Conservation (phyloP, 1,140 invertebrate genomes). For the Drosophila biarmipes region DNA sequence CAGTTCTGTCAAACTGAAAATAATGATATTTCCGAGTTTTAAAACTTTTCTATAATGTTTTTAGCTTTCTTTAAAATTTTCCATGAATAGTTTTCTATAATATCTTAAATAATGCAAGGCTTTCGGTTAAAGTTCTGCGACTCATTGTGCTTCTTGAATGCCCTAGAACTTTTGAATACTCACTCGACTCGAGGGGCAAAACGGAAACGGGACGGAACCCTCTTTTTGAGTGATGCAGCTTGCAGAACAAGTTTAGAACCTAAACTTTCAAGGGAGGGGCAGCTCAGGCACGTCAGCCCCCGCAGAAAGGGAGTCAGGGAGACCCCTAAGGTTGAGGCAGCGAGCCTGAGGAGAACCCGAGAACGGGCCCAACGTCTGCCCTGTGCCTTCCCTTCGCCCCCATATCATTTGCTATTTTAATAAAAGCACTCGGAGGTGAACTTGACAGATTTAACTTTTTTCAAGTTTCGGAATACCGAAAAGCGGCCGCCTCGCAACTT, state of each 20-base stretch:
- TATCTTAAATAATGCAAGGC: constrained; percentile 1
- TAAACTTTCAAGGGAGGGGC: constrained; percentile 59
- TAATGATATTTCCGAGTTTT: too few species aligned
- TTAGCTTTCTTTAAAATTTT: not conserved
- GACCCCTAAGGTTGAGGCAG: constrained; percentile 1
- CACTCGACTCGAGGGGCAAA: not conserved
- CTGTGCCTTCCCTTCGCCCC: not conserved
- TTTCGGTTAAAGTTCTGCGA: constrained; percentile 47
- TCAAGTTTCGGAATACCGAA: constrained; percentile 79
- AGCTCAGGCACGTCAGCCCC: not conserved
- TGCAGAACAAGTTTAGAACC: constrained; percentile 74
- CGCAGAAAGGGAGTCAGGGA: not conserved
- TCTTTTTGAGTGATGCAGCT: constrained; percentile 48
- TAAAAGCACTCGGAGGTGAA: constrained; percentile 79
- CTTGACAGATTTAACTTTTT: constrained; percentile 82
- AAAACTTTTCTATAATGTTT: not conserved
- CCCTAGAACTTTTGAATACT: constrained; percentile 58
- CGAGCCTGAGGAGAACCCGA: constrained; percentile 37
- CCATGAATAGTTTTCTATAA: not conserved
- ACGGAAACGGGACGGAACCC: not conserved
- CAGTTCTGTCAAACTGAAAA: not conserved
- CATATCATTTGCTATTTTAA: constrained; percentile 33
- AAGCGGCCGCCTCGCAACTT: constrained; percentile 65
- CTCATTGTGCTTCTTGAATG: constrained; percentile 33
- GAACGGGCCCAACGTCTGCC: constrained; percentile 17